Conservation (phyloP, 2,113 vertebrate genomes). For the Coptodon rendalli region DNA sequence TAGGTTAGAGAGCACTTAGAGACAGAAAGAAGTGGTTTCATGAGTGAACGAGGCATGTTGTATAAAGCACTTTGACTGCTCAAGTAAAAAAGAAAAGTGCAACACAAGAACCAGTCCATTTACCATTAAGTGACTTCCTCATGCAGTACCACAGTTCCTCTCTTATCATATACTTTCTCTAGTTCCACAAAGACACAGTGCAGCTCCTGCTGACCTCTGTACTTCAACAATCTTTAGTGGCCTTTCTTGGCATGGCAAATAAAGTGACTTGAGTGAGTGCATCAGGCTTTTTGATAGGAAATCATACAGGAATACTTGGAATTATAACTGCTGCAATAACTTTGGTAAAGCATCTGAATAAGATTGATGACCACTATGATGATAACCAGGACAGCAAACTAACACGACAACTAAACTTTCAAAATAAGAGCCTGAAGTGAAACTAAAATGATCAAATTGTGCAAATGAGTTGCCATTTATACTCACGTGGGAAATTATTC, state of each 20-base stretch:
- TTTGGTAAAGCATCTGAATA: background rate
- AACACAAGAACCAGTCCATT: background rate
- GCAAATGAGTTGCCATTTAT: background rate
- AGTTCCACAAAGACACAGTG: background rate
- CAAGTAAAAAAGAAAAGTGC: background rate
- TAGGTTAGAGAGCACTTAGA: background rate
- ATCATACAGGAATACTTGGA: background rate
- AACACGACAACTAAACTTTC: background rate
- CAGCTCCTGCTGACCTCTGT: background rate
- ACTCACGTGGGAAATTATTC: background rate
- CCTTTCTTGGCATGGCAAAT: fast-evolving
- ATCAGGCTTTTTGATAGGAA: background rate
- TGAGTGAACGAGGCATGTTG: background rate
- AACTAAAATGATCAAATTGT: background rate
- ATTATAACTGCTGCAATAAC: background rate
- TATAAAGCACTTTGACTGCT: background rate
- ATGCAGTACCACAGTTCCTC: background rate
- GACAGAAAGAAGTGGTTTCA: background rate
- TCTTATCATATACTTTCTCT: background rate
- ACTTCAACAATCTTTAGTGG: too few species aligned
- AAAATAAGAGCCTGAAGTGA: background rate
- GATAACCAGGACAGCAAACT: background rate
- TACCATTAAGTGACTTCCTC: background rate
- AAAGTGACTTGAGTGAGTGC: fast-evolving
- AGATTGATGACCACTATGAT: too few species aligned